These are phyloP conservation scores for Zaprionus capensis DNA, from an alignment of 1,140 invertebrate genomes.

Conservation along the genomic window DNA sequence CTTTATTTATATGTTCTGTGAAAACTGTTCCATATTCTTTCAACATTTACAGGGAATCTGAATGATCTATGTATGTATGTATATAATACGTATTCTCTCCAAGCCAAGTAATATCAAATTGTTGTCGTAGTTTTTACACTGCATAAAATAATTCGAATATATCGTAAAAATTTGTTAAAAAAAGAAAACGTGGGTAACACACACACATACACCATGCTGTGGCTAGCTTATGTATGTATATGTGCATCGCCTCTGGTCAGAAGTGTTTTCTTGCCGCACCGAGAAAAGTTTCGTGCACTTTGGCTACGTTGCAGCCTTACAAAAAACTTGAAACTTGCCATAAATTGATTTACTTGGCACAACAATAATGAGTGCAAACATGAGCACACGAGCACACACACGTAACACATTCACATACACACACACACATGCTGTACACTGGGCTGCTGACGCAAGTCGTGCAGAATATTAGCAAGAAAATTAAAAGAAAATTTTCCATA, in stretches of 20 bases:
- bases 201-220: neutral
- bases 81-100: neutral
- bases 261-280: conserved; percentile 18
- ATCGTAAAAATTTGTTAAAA: neutral
- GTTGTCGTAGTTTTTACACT: neutral
- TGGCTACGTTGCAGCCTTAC: conserved; percentile 43
- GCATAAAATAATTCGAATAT: neutral
- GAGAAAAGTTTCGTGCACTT: conserved; percentile 39
- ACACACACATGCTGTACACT: conserved; percentile 30
- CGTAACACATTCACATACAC: conserved; percentile 5
- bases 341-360: conserved; percentile 60
- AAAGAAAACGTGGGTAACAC: neutral
- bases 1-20: too few species aligned
- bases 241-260: conserved; percentile 20
- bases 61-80: neutral
- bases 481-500: conserved; percentile 79
- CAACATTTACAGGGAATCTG: neutral
- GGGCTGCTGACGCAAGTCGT: conserved; percentile 47
- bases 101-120: neutral
- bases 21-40: too few species aligned
- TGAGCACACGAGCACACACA: conserved; percentile 31
- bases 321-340: conserved; percentile 54
- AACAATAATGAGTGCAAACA: conserved; percentile 59
- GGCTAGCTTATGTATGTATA: neutral
- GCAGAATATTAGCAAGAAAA: conserved; percentile 61